These are phyloP conservation scores for Antechinus stuartii DNA, from an alignment of 2,113 vertebrate species.

Conservation along the genomic window DNA sequence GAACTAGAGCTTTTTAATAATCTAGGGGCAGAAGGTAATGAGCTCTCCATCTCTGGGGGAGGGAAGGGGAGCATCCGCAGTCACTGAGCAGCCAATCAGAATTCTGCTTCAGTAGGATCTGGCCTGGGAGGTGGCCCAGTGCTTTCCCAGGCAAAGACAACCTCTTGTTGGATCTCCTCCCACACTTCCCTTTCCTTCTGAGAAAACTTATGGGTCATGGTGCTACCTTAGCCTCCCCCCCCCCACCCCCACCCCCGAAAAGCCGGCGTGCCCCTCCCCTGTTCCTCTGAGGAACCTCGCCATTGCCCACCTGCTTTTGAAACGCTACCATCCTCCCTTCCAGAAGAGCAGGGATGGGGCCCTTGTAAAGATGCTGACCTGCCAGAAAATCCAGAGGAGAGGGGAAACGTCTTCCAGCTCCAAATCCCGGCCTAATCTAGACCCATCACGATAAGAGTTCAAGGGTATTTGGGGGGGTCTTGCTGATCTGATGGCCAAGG, in stretches of 20 bases:
- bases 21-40: neutral
- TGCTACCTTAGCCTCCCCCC: neutral
- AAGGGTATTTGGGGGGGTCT: constrained; percentile 59
- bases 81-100: neutral
- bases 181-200: neutral
- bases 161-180: neutral
- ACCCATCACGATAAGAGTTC: constrained; percentile 49
- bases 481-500: constrained; percentile 76
- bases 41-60: neutral
- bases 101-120: neutral
- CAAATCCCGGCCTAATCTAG: constrained; percentile 11
- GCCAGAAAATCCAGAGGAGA: neutral
- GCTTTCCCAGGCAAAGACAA: neutral
- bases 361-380: neutral
- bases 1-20: neutral
- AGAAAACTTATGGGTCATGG: neutral
- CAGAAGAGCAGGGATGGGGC: neutral
- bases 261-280: neutral
- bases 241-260: neutral
- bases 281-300: neutral
- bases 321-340: neutral
- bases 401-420: neutral
- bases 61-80: neutral
- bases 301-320: neutral
- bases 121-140: too few relatives aligned